Percentiles rank a stretch among this genome's conserved stretches.
These are phyloP conservation scores for Euphonia xanthogaster DNA, from an alignment of 2,797 vertebrate genomes.

Conservation along the genomic window DNA sequence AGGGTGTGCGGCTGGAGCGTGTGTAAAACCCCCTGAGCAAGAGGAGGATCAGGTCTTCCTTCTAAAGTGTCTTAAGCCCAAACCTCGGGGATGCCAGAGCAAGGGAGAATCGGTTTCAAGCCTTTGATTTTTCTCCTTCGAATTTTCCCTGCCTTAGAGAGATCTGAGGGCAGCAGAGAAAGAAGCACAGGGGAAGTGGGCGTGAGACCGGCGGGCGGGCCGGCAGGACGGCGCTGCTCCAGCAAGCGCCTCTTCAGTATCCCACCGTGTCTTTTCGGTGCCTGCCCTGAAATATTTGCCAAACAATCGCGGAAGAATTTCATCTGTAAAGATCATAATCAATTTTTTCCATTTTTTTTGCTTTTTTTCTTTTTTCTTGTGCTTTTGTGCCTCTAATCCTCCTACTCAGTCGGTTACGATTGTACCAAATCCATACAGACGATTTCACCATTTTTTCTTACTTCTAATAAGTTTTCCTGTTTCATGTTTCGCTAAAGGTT, in stretches of 20 bases:
- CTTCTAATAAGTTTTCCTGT: slow-evolving; percentile 47
- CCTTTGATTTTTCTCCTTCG: background rate
- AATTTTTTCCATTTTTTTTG: rapidly evolving
- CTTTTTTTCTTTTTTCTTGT: background rate
- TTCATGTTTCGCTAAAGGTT: slow-evolving; percentile 57
- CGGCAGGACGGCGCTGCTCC: background rate
- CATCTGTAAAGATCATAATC: background rate
- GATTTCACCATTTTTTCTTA: slow-evolving; percentile 27
- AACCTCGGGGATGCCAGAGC: background rate
- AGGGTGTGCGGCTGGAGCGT: background rate
- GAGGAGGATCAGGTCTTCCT: background rate
- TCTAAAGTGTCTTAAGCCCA: background rate
- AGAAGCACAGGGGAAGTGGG: background rate
- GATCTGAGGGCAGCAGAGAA: background rate
- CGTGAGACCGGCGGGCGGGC: background rate
- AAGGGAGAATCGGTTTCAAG: background rate
- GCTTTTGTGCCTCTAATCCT: background rate
- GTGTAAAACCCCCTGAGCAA: rapidly evolving
- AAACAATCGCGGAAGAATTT: background rate
- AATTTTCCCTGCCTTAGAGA: background rate
- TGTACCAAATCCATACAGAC: background rate
- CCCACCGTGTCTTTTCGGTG: background rate
- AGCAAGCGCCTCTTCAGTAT: background rate
- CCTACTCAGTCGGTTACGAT: background rate
- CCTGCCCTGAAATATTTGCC: background rate